Percentiles rank a stretch among this genome's conserved stretches.
These are phyloP conservation scores for Lithobates sylvaticus DNA, from an alignment of 2,797 vertebrate genomes.

Conservation along the genomic window DNA sequence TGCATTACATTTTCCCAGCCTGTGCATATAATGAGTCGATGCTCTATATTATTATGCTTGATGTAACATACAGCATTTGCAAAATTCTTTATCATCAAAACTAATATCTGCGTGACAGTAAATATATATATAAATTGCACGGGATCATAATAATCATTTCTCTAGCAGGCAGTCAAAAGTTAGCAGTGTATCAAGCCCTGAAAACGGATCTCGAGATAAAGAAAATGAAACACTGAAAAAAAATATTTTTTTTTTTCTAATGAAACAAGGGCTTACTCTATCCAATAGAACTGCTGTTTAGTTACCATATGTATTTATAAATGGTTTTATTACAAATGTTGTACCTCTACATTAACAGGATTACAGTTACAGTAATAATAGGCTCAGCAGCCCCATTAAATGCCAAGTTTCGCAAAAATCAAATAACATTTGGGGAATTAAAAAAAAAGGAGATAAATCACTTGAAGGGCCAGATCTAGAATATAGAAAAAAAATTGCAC, in stretches of 20 bases:
- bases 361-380: no score
- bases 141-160: constrained; percentile 38
- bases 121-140: constrained; percentile 27
- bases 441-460: no score
- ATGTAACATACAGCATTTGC: constrained; percentile 35
- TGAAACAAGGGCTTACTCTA: constrained; percentile 18
- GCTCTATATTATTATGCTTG: constrained; percentile 51
- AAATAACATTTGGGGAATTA: no score
- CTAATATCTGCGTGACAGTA: constrained; percentile 45
- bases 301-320: background rate
- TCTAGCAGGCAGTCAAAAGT: background rate
- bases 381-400: no score
- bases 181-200: constrained; percentile 13
- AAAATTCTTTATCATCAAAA: constrained; percentile 44
- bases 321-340: no score
- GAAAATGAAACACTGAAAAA: constrained; percentile 26
- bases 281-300: constrained; percentile 6
- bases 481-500: no score
- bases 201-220: background rate
- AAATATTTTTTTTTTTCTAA: constrained; percentile 3
- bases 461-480: no score
- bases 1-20: constrained; percentile 39
- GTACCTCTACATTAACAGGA: no score
- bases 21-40: constrained; percentile 57
- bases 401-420: no score